Base-by-base conservation (phyloP, 2,797 vertebrate genomes). In the Kryptopterus vitreolus region DNA sequence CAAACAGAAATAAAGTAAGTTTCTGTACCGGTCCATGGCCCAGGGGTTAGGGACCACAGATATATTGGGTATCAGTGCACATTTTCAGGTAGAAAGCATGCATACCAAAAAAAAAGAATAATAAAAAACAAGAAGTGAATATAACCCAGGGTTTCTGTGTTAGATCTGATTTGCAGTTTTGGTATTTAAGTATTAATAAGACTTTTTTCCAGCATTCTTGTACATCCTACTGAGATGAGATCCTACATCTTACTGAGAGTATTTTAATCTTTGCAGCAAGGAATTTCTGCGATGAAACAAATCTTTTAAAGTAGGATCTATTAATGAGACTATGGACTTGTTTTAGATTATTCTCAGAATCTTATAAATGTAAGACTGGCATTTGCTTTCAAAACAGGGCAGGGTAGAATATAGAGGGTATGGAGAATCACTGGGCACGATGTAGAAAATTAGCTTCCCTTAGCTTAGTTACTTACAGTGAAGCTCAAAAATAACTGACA, bases 321-420 rank as follows among this genome's bases (percentile, higher is more conserved):
- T 59, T 59, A 16, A 72, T 35, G 20, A 78, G 59, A 43, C 38
- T 59, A 29, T 20, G 3, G 13, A 20, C 6, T 63, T 63, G 22
- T 71, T 66, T 52, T 75, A 70, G 48, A 24, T 50, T 43, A 15
- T n/a, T n/a, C n/a, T n/a, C n/a, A n/a, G n/a, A n/a, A n/a, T n/a
- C n/a, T n/a, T n/a, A n/a, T n/a, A n/a, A n/a, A n/a, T n/a, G n/a
- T n/a, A n/a, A n/a, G n/a, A n/a, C n/a, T 31, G 29, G 59, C 15
- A 61, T 35, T 63, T 7, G 33, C 18, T 33, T 62, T 33, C 16
- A 62, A 33, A n/a, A n/a, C n/a, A n/a, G n/a, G n/a, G n/a, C n/a
- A n/a, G n/a, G n/a, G n/a, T n/a, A n/a, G n/a, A n/a, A n/a, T n/a
- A n/a, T n/a, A n/a, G n/a, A n/a, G n/a, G n/a, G n/a, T n/a, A n/a